Evolutionary conservation across 2,113 vertebrate genomes (phyloP), one percentile per base, ranked within the genome.

Genomic region (Spheniscus mendiculus): DNA sequence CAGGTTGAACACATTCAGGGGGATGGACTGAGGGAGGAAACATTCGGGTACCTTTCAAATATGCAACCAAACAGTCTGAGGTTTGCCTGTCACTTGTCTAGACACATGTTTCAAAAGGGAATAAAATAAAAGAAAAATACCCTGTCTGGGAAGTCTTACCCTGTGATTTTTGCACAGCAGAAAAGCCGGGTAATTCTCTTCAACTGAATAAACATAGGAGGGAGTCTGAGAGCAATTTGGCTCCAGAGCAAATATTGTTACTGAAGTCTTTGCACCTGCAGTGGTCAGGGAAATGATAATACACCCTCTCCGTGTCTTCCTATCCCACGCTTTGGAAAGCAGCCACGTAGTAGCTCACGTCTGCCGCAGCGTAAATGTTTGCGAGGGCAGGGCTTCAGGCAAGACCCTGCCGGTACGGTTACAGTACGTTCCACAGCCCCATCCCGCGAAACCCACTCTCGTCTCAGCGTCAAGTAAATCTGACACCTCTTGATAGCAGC

Each of bases 171-270:
- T 87, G 88, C 4, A 1, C 59, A 73, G 80, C 73, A 66, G 65
- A 80, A 89, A 91, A 89, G 30, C 79, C 45, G 78, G 88, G 45
- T 96, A 95, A 96, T 96, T 95, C 94, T 88, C 81, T 87, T 91
- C 89, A 91, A 96, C 74, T 95, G 86, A 95, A 91, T 83, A 93
- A 94, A 96, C 91, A 88, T 84, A 17, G 9, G 30, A 89, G 74
- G 58, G 49, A 86, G 90, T 42, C 82, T 86, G 92, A 96, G 95
- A 92, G 78, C 85, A 91, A 90, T 96, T 91, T 97, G 89, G 91
- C 93, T 94, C 65, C 73, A 87, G 77, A 83, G 74, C 77, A 97
- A 96, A 97, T 89, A 94, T 55, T 83, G 70, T 91, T 87, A 59
- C 91, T 7, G 2, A 87, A 87, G 89, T 93, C 83, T 91, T 66